Conservation (phyloP, 2,113 vertebrate genomes). For the Verasper variegatus region DNA sequence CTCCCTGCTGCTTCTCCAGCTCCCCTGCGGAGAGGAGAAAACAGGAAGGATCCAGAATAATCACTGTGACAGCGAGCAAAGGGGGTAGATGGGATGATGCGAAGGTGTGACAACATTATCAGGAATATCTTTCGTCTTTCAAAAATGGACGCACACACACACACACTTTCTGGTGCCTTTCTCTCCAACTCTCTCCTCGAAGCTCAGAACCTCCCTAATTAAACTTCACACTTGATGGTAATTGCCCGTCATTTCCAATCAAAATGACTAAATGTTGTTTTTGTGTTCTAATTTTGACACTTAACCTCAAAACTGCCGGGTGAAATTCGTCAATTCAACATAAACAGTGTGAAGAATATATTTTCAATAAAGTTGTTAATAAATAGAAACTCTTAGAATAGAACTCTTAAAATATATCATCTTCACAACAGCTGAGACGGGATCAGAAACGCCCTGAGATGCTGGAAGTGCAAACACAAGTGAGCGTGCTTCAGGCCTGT, state of each 20-base stretch:
- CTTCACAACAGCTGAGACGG: neutral
- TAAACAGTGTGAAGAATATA: no score
- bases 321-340: neutral
- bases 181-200: conserved; percentile 2
- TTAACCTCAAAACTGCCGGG: neutral
- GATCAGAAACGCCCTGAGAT: neutral
- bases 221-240: conserved; percentile 69
- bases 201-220: conserved; percentile 58
- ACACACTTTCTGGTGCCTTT: neutral
- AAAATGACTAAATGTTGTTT: conserved; percentile 57
- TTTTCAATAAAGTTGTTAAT: no score
- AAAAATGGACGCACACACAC: neutral
- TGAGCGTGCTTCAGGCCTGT: conserved; percentile 16
- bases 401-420: neutral
- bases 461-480: neutral
- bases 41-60: conserved; percentile 37
- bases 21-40: conserved; percentile 86
- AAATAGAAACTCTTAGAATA: no score
- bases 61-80: conserved; percentile 8
- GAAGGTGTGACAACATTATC: conserved; percentile 30
- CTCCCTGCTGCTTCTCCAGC: conserved; percentile 94
- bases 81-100: conserved; percentile 1
- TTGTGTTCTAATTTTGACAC: conserved; percentile 45
- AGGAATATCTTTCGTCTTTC: neutral
- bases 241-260: conserved; percentile 73